A percentile compares a stretch with the other conserved stretches of the same genome.
Evolutionary conservation across 2,113 vertebrate genomes (phyloP).

Genomic region (Neotoma lepida): DNA sequence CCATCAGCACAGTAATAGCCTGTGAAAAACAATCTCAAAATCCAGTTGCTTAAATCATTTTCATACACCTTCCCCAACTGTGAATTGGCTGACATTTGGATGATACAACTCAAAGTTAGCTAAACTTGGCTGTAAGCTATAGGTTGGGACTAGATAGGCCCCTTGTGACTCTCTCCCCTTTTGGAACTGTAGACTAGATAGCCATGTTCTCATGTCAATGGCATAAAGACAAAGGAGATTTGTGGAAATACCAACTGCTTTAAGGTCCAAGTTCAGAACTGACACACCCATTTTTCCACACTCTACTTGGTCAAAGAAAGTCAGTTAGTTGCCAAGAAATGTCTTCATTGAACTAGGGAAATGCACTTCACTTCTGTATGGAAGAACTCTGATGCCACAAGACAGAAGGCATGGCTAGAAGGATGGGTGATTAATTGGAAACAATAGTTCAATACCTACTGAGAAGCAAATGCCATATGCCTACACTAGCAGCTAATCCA

Average conservation of each 20-base stretch:
- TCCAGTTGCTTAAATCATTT: conserved; percentile 46
- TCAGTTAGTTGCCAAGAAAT: background rate
- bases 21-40: conserved; percentile 11
- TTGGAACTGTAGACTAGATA: background rate
- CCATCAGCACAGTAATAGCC: background rate
- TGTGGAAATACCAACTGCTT: conserved; percentile 1
- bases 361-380: background rate
- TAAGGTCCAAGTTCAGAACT: conserved; percentile 23
- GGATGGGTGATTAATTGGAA: background rate
- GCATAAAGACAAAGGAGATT: background rate
- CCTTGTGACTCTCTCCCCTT: background rate
- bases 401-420: background rate
- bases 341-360: background rate
- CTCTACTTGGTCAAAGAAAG: conserved; percentile 7
- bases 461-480: background rate
- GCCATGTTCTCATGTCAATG: background rate
- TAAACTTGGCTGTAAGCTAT: conserved; percentile 25
- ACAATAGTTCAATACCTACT: background rate
- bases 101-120: background rate
- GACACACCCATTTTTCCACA: background rate
- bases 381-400: background rate
- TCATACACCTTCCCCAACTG: background rate
- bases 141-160: background rate
- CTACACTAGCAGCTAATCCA: background rate
- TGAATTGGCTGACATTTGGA: background rate